A percentile compares a stretch with the other conserved stretches of the same genome.
These are phyloP conservation scores for Drosophila meridionalis DNA, from an alignment of 2,888 invertebrate genomes.

Conservation along the genomic window DNA sequence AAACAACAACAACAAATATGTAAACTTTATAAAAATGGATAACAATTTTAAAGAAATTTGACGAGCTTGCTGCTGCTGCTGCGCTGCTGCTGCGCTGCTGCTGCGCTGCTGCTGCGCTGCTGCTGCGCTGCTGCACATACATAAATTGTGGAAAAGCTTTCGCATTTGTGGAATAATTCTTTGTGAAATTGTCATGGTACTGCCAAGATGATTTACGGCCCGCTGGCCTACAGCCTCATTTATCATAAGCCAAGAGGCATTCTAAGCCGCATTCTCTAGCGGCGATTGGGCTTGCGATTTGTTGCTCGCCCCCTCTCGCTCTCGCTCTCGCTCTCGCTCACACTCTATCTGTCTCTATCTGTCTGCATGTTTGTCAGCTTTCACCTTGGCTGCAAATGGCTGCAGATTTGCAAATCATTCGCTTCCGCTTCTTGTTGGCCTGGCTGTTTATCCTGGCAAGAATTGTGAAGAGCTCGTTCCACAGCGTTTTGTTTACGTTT, in stretches of 20 bases:
- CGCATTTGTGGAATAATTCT: conserved; percentile 35
- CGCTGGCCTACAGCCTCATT: conserved; percentile 58
- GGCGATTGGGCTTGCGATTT: conserved; percentile 38
- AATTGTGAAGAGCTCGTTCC: conserved; percentile 23
- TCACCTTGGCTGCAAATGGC: conserved; percentile 56
- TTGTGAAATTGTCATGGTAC: conserved; percentile 32
- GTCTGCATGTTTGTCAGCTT: conserved; percentile 42
- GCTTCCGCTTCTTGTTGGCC: conserved; percentile 46
- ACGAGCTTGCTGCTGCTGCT: not conserved
- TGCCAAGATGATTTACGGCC: conserved; percentile 62
- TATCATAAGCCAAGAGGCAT: conserved; percentile 62
- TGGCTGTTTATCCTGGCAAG: conserved; percentile 39
- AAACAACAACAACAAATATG: not conserved
- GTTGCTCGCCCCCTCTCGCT: not conserved
- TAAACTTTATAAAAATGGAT: conserved; percentile 10
- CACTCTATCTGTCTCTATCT: conserved; percentile 2
- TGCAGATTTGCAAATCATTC: conserved; percentile 62
- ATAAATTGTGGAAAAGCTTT: conserved; percentile 31
- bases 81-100: not conserved
- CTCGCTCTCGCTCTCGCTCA: conserved; percentile 1
- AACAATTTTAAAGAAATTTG: conserved; percentile 28
- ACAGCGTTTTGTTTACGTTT: conserved; percentile 54
- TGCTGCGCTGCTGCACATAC: conserved; percentile 15
- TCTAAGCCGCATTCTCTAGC: conserved; percentile 45
- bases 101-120: not conserved